A percentile compares a stretch with the other conserved stretches of the same genome.
These are phyloP conservation scores for Doryteuthis pealeii DNA, from an alignment of 1,140 invertebrate species.

Conservation along the genomic window DNA sequence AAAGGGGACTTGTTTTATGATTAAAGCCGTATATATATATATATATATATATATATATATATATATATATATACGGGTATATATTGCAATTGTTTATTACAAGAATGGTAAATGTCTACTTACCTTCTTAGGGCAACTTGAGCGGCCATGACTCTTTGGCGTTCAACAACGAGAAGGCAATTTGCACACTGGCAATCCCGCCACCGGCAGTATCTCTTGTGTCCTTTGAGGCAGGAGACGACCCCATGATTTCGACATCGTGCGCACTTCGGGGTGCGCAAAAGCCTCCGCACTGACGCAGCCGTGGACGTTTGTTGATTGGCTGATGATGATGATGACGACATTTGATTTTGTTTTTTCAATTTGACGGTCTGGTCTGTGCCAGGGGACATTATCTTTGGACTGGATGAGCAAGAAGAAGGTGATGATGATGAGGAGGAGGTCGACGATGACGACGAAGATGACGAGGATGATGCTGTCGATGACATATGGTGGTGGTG, in stretches of 20 bases:
- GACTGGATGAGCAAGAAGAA: not conserved
- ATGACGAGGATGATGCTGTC: not conserved
- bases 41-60: too few relatives aligned
- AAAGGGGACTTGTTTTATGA: too few relatives aligned
- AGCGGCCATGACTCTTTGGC: constrained; percentile 95
- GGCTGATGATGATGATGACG: not conserved
- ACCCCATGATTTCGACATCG: constrained; percentile 92
- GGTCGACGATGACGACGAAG: not conserved
- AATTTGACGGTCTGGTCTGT: not conserved
- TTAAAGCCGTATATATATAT: too few relatives aligned
- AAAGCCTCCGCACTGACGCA: constrained; percentile 27
- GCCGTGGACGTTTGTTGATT: constrained; percentile 1
- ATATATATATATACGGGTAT: too few relatives aligned
- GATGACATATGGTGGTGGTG: too few relatives aligned
- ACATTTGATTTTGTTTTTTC: not conserved
- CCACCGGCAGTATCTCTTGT: constrained; percentile 76
- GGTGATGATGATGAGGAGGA: not conserved
- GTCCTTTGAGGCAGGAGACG: constrained; percentile 88
- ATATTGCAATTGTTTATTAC: too few relatives aligned
- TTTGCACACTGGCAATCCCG: constrained; percentile 86
- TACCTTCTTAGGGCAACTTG: constrained; percentile 69
- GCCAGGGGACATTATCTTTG: not conserved
- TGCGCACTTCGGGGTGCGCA: constrained; percentile 91
- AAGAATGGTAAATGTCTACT: too few relatives aligned
- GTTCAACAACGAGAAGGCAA: constrained; percentile 91